Conservation (phyloP, 1,140 invertebrate species). For the Halictus rubicundus region DNA sequence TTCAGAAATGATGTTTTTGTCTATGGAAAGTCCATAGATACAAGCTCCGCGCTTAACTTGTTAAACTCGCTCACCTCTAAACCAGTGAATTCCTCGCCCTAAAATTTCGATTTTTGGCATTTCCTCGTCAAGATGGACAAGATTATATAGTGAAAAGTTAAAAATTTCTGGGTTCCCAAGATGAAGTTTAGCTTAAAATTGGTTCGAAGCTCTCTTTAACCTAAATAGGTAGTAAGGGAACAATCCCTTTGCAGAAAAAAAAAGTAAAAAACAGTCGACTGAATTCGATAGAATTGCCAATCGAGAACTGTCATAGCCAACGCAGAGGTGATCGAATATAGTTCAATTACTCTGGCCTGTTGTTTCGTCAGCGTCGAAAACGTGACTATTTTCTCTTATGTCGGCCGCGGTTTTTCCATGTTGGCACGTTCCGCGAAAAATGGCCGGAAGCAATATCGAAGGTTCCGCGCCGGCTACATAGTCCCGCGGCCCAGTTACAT, state of each 20-base stretch:
- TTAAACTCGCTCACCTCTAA: too few relatives aligned
- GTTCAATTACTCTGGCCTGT: constrained; percentile 22
- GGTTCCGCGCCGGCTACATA: background rate
- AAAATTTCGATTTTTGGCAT: too few relatives aligned
- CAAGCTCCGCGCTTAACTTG: too few relatives aligned
- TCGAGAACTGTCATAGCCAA: constrained; percentile 28
- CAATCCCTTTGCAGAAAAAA: background rate
- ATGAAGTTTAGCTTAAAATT: too few relatives aligned
- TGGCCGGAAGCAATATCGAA: background rate
- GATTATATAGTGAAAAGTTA: too few relatives aligned
- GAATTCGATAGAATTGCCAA: constrained; percentile 24
- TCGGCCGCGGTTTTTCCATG: constrained; percentile 2
- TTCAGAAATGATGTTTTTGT: too few relatives aligned
- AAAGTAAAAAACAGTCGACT: background rate
- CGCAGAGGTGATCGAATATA: background rate
- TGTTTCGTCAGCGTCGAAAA: constrained; percentile 5
- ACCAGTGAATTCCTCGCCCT: too few relatives aligned
- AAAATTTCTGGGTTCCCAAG: too few relatives aligned
- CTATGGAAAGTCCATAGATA: too few relatives aligned
- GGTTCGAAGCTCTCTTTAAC: too few relatives aligned
- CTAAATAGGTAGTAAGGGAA: too few relatives aligned
- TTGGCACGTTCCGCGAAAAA: constrained; percentile 17
- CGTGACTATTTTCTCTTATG: constrained; percentile 11
- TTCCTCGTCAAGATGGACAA: too few relatives aligned
- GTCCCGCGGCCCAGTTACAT: background rate